Evolutionary conservation across 2,113 vertebrate genomes (phyloP).

Genomic region (Cephalopholis sonnerati): DNA sequence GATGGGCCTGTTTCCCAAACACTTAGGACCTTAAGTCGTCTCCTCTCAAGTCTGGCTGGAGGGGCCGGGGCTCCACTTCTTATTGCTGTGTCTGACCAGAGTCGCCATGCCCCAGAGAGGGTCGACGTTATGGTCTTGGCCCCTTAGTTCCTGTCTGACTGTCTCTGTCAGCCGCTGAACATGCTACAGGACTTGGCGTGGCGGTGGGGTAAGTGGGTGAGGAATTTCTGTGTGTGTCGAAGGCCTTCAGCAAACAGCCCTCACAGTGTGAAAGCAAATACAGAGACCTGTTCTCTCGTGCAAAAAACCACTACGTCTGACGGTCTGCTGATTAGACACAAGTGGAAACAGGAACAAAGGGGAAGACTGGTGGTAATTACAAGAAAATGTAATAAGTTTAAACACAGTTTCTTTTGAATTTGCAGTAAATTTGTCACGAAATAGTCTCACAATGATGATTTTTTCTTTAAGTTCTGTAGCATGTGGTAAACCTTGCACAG

Average conservation of each 20-base stretch:
- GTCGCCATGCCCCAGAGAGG: conserved; percentile 72
- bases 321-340: conserved; percentile 9
- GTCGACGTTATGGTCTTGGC: conserved; percentile 58
- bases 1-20: conserved; percentile 83
- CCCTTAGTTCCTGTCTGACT: conserved; percentile 68
- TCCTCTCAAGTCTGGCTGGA: conserved; percentile 76
- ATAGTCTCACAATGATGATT: conserved; percentile 12
- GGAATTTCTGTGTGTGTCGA: conserved; percentile 83
- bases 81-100: conserved; percentile 79
- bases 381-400: background rate
- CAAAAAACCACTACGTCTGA: background rate
- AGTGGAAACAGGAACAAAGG: background rate
- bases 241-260: conserved; percentile 83
- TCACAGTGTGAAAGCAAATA: conserved; percentile 76
- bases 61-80: conserved; percentile 70
- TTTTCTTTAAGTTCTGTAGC: conserved; percentile 6
- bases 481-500: background rate
- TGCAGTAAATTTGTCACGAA: background rate
- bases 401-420: background rate
- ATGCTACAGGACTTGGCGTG: conserved; percentile 28
- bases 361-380: background rate
- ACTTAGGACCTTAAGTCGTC: conserved; percentile 76
- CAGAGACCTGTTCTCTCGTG: conserved; percentile 39
- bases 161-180: conserved; percentile 46
- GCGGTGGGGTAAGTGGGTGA: conserved; percentile 70